Evolutionary conservation across 2,888 invertebrate genomes (phyloP).

Genomic region (Mythimna pallens): DNA sequence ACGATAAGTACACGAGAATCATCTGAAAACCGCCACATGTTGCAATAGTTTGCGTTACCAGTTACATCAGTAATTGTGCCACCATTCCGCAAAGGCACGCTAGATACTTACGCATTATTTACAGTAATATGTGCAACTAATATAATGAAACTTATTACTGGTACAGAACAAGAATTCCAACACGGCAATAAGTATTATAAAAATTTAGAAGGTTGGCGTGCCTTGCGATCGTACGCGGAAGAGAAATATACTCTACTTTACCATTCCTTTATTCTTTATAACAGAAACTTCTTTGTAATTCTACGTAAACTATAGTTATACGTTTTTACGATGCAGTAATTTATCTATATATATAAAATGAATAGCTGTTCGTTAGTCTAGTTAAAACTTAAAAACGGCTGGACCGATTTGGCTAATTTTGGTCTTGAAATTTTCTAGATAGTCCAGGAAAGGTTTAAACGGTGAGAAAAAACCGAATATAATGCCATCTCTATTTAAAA

Average conservation of each 20-base stretch:
- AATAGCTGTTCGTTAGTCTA: no score
- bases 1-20: conserved; percentile 8
- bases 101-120: conserved; percentile 51
- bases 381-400: no score
- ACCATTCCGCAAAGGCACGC: conserved; percentile 40
- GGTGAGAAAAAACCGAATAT: no score
- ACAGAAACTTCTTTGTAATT: conserved; percentile 24
- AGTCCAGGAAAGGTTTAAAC: no score
- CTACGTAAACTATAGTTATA: conserved; percentile 42
- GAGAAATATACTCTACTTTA: conserved; percentile 59
- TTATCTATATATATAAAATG: no score
- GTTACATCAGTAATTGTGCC: conserved; percentile 55
- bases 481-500: no score
- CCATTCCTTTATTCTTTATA: conserved; percentile 47
- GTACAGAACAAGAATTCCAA: conserved; percentile 47
- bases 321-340: conserved; percentile 30
- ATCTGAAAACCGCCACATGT: conserved; percentile 29
- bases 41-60: conserved; percentile 30
- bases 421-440: no score
- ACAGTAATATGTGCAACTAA: conserved; percentile 58
- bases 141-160: conserved; percentile 54
- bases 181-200: conserved; percentile 55
- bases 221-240: conserved; percentile 60
- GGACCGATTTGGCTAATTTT: no score
- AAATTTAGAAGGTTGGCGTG: conserved; percentile 64